Evolutionary conservation across 2,113 vertebrate genomes (phyloP).

Genomic region (Antennarius striatus): DNA sequence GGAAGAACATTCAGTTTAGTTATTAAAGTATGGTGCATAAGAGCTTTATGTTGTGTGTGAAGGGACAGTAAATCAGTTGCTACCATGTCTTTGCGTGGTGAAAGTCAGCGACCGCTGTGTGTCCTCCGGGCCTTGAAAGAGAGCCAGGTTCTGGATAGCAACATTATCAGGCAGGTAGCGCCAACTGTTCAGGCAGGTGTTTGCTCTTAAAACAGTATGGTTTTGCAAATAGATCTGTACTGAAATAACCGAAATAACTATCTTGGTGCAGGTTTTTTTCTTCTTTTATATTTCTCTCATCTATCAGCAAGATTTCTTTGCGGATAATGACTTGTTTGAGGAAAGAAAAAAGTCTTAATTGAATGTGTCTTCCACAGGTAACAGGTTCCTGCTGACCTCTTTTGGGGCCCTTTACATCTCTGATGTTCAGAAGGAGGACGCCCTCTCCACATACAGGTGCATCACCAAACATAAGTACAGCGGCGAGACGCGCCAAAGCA

Average conservation of each 20-base stretch:
- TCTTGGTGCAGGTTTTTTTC: conserved; percentile 6
- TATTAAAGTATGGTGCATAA: neutral
- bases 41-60: conserved; percentile 8
- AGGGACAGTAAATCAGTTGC: conserved; percentile 33
- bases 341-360: conserved; percentile 12
- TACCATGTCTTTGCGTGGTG: neutral
- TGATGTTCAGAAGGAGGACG: conserved; percentile 98
- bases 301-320: conserved; percentile 1
- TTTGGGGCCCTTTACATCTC: conserved; percentile 98
- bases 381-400: conserved; percentile 94
- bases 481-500: conserved; percentile 97
- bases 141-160: conserved; percentile 44
- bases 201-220: no score
- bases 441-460: conserved; percentile 97
- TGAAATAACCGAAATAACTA: conserved; percentile 25
- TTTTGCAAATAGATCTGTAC: conserved; percentile 29
- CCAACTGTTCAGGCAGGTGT: conserved; percentile 57
- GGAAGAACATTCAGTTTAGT: conserved; percentile 15
- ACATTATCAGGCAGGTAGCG: conserved; percentile 5
- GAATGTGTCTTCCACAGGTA: conserved; percentile 83
- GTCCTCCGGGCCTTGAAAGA: conserved; percentile 65
- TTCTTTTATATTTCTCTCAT: conserved; percentile 4
- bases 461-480: conserved; percentile 99
- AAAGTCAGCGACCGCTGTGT: conserved; percentile 45
- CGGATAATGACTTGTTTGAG: neutral